Evolutionary conservation across 2,888 invertebrate species (phyloP), one percentile per base, ranked within the genome.

Genomic region (Dryobota labecula): DNA sequence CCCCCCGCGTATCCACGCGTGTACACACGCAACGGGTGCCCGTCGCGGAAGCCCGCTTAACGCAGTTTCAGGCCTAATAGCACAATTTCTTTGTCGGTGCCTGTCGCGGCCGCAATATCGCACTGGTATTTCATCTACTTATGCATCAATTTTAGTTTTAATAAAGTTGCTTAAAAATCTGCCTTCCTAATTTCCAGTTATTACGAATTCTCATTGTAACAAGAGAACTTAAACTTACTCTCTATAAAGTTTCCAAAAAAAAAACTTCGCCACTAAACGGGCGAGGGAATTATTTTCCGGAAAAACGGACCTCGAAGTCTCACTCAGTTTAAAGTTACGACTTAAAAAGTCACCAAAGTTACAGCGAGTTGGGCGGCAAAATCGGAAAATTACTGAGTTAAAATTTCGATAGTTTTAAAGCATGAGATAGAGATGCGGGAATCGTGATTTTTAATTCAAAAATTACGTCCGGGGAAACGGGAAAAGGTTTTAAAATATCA

Each of bases 341-440:
- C 74, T 80, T 76, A 61, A 72, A 67, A 78, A 71, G 74, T 76
- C 58, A 68, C 64, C 60, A 49, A 66, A 73, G 60, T 74, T 76
- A 64, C 58, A 54, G 54, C 13, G 36, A 60, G 64, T 54, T 70
- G 73, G 60, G 20, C 41, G 47, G 70, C 53, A 53, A 82, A 78
- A 85, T 82, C 80, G 74, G 74, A 81, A 83, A 82, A 82, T 84
- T 82, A 80, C 69, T 47, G 63, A 83, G 80, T 82, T 78, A 54
- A 77, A 80, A 79, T 85, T 78, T 67, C 60, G 38, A 74, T 83
- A 83, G 85, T 86, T 87, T 78, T 61, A 66, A 54, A 65, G 63
- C 24, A 60, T 47, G 11, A 58, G 20, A 56, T 47, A 27, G 4
- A 65, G 18, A 71, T 45, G 9, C 41, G 2, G 7, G 2, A 49